phyloP scores from a whole-genome alignment of 2,113 vertebrate genomes.

The Phodopus roborovskii region DNA sequence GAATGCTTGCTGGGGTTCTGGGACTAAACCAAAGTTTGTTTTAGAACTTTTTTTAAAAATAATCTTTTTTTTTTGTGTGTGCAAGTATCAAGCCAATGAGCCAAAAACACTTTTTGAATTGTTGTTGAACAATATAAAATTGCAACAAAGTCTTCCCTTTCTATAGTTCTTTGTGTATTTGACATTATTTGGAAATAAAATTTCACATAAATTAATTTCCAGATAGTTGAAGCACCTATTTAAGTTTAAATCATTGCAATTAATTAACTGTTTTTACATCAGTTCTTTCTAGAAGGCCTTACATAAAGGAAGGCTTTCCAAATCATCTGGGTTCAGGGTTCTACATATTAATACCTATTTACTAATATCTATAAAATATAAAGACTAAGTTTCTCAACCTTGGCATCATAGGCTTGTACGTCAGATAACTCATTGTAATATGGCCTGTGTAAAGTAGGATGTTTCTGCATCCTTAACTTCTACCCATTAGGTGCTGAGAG shows the following conservation, averaged over 20 bases:
- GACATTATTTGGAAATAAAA: conserved; percentile 52
- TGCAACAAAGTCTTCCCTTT: conserved; percentile 60
- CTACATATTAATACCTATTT: background rate
- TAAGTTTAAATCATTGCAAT: conserved; percentile 14
- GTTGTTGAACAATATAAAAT: conserved; percentile 65
- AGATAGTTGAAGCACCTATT: background rate
- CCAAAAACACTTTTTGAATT: conserved; percentile 68
- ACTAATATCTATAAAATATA: background rate
- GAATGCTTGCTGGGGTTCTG: conserved; percentile 27
- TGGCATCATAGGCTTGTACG: background rate
- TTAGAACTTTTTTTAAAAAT: conserved; percentile 35
- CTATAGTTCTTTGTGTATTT: conserved; percentile 42
- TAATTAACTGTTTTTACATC: conserved; percentile 37
- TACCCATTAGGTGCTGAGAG: background rate
- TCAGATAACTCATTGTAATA: background rate
- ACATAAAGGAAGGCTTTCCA: background rate
- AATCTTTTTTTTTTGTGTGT: conserved; percentile 66
- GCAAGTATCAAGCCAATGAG: conserved; percentile 66
- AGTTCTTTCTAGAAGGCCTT: conserved; percentile 36
- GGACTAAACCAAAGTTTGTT: conserved; percentile 70
- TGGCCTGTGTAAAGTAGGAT: background rate
- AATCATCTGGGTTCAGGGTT: background rate
- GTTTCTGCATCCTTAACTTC: background rate
- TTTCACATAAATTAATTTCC: conserved; percentile 33
- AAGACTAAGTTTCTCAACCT: background rate